These are phyloP conservation scores for Narcine bancroftii DNA, from an alignment of 2,113 vertebrate species.

Conservation along the genomic window DNA sequence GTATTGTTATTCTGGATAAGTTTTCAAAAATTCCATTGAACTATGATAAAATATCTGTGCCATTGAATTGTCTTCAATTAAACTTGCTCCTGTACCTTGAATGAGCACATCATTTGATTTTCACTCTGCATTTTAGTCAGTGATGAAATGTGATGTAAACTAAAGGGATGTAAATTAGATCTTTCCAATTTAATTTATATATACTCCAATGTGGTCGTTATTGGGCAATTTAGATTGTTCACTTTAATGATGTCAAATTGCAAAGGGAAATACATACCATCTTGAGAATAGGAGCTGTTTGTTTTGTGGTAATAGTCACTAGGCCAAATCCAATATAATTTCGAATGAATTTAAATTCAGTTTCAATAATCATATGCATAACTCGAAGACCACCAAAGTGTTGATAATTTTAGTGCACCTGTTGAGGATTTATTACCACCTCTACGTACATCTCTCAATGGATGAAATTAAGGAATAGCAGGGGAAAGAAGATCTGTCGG, in stretches of 20 bases:
- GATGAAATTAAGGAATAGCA: no score
- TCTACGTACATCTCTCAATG: not conserved
- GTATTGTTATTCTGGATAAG: not conserved
- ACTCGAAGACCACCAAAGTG: not conserved
- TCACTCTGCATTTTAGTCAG: not conserved
- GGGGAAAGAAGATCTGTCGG: no score
- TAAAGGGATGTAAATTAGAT: not conserved
- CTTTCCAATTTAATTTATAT: not conserved
- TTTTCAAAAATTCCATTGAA: not conserved
- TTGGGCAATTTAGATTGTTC: conserved; percentile 11
- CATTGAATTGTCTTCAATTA: not conserved
- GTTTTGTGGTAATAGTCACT: not conserved
- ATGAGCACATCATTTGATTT: not conserved
- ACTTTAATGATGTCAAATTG: not conserved
- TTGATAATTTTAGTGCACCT: not conserved
- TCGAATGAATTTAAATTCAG: no score
- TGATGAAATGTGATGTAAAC: not conserved
- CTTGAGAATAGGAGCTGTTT: not conserved
- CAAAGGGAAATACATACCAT: not conserved
- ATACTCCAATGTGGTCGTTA: not conserved
- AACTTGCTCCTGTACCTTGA: not conserved
- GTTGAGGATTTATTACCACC: not conserved
- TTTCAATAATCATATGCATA: no score
- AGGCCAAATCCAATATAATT: not conserved
- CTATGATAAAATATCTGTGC: not conserved